These are phyloP conservation scores for Sorex maritimensis DNA, from an alignment of 2,797 vertebrate genomes.

Conservation along the genomic window DNA sequence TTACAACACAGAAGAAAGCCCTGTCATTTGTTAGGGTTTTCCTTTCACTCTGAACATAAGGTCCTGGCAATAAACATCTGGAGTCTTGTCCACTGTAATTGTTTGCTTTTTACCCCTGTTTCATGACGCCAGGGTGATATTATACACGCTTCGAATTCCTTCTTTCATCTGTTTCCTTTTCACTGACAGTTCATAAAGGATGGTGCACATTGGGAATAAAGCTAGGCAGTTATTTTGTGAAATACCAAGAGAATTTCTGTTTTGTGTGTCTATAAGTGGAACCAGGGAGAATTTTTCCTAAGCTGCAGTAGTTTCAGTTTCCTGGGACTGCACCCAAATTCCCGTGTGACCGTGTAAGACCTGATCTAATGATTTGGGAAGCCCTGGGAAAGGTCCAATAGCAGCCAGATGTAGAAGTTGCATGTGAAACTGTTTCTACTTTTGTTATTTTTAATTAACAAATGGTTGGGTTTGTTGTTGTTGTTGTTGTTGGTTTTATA, in stretches of 20 bases:
- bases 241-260: slow-evolving; percentile 50
- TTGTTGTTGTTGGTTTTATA: not conserved
- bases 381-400: slow-evolving; percentile 35
- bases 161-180: slow-evolving; percentile 81
- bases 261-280: not conserved
- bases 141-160: slow-evolving; percentile 70
- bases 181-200: slow-evolving; percentile 82
- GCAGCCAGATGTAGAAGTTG: slow-evolving; percentile 56
- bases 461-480: not conserved
- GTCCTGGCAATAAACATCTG: slow-evolving; percentile 73
- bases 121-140: slow-evolving; percentile 67
- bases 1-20: slow-evolving; percentile 25
- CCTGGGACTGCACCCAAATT: slow-evolving; percentile 37
- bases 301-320: slow-evolving; percentile 33
- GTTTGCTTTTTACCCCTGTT: slow-evolving; percentile 72
- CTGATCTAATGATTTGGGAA: slow-evolving; percentile 66
- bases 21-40: slow-evolving; percentile 59
- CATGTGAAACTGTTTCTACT: not conserved
- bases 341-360: slow-evolving; percentile 13
- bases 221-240: slow-evolving; percentile 66
- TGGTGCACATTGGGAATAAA: slow-evolving; percentile 64
- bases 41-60: slow-evolving; percentile 64
- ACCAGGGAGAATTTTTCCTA: slow-evolving; percentile 33
- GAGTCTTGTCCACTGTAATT: slow-evolving; percentile 74
- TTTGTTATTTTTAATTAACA: slow-evolving; percentile 59